phyloP scores from a whole-genome alignment of 2,888 invertebrate species.

The Lysandra coridon region DNA sequence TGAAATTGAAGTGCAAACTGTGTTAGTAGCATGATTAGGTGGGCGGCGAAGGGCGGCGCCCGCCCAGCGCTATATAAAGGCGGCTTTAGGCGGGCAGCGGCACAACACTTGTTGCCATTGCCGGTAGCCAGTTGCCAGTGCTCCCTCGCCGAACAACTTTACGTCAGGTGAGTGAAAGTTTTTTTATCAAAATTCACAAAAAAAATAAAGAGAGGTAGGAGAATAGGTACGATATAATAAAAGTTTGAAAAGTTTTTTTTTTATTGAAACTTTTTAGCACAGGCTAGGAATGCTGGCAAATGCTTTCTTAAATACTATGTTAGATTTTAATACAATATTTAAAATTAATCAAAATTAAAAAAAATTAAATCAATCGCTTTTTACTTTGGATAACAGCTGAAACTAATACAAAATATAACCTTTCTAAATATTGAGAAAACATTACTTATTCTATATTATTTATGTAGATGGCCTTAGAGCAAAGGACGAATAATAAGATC shows the following conservation, averaged over 20 bases:
- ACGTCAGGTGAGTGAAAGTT: slow-evolving; percentile 61
- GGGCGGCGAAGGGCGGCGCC: slow-evolving; percentile 63
- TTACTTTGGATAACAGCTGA: too few relatives aligned
- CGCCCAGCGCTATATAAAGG: slow-evolving; percentile 66
- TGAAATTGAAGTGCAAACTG: slow-evolving; percentile 71
- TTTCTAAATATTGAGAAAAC: neutral
- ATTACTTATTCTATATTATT: neutral
- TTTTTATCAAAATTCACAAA: neutral
- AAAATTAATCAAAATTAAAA: neutral
- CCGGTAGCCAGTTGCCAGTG: slow-evolving; percentile 41
- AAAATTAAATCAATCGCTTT: neutral
- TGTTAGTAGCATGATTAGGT: slow-evolving; percentile 64
- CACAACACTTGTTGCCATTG: slow-evolving; percentile 75
- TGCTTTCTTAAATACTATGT: neutral
- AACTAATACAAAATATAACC: too few relatives aligned
- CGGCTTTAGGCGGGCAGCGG: slow-evolving; percentile 58
- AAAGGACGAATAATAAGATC: neutral
- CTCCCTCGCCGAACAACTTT: slow-evolving; percentile 47
- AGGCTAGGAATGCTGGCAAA: neutral
- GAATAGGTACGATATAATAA: neutral
- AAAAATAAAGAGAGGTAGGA: neutral
- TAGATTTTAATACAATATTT: neutral
- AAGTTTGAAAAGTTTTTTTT: neutral
- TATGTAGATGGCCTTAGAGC: neutral
- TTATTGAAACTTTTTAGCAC: neutral